These are phyloP conservation scores for Dicerorhinus sumatrensis DNA, from an alignment of 2,113 vertebrate genomes.

Conservation along the genomic window DNA sequence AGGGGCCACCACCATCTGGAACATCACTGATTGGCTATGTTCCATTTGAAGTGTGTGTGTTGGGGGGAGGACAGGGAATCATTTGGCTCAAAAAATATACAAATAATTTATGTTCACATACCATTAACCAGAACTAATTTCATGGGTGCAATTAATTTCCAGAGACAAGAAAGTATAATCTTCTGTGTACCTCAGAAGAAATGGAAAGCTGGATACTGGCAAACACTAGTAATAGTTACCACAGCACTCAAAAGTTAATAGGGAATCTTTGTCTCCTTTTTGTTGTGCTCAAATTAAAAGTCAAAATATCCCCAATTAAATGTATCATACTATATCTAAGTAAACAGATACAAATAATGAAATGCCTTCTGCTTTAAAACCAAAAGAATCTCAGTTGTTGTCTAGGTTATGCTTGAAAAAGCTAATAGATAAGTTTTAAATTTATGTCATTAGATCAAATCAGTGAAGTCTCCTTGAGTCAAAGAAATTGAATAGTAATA, in stretches of 20 bases:
- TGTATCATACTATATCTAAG: neutral
- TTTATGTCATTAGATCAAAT: neutral
- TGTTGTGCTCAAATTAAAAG: neutral
- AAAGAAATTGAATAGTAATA: neutral
- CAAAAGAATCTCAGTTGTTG: neutral
- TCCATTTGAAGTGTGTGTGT: neutral
- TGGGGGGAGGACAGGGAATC: neutral
- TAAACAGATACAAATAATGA: neutral
- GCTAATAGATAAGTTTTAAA: neutral
- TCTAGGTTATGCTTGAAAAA: slow-evolving; percentile 23
- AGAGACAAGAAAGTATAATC: neutral
- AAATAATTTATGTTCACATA: neutral
- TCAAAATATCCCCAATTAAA: neutral
- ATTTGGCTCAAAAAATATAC: neutral
- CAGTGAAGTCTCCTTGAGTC: neutral
- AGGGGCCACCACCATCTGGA: accelerated
- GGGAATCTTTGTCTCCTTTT: neutral
- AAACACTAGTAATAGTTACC: neutral
- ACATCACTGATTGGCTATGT: neutral
- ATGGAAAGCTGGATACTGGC: neutral
- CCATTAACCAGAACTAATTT: neutral
- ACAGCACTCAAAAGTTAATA: neutral
- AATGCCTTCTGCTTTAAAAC: slow-evolving; percentile 2
- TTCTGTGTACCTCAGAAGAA: neutral
- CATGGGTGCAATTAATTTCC: neutral